Evolutionary conservation across 1,140 invertebrate species (phyloP).

Genomic region (Dendrolimus kikuchii): DNA sequence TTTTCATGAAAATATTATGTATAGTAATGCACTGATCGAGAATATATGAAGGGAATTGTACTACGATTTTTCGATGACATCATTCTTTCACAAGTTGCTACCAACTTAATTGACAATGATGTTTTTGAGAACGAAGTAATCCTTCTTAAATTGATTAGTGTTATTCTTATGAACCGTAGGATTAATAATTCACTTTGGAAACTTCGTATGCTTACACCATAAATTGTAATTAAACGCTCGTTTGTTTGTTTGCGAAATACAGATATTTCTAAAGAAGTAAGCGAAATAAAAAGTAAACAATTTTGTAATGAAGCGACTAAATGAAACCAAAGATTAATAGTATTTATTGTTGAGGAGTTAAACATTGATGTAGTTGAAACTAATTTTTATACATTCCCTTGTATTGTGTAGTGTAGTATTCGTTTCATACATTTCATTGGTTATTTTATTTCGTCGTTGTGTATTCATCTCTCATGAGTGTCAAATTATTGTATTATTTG

Average conservation of each 20-base stretch:
- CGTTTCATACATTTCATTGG: constrained; percentile 8
- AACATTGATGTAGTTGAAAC: constrained; percentile 53
- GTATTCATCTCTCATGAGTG: neutral
- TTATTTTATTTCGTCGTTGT: constrained; percentile 2
- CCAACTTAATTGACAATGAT: too few relatives aligned
- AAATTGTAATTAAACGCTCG: constrained; percentile 8
- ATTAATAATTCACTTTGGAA: constrained; percentile 6
- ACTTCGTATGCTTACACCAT: constrained; percentile 1
- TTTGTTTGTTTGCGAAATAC: constrained; percentile 13
- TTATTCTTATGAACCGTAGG: constrained; percentile 24
- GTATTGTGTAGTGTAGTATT: constrained; percentile 24
- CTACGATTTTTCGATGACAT: neutral
- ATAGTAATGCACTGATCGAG: constrained; percentile 2
- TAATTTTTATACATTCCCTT: constrained; percentile 65
- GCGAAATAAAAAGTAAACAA: constrained; percentile 8
- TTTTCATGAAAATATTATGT: constrained; percentile 1
- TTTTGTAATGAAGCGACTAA: constrained; percentile 54
- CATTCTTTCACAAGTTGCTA: too few relatives aligned
- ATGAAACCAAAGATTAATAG: constrained; percentile 70
- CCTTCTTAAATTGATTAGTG: constrained; percentile 4
- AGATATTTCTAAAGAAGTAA: constrained; percentile 14
- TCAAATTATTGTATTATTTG: neutral
- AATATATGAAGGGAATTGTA: neutral
- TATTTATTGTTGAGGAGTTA: constrained; percentile 64
- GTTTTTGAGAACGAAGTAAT: too few relatives aligned